Evolutionary conservation across 2,888 invertebrate species (phyloP).

Genomic region (Scaptomyza parva): DNA sequence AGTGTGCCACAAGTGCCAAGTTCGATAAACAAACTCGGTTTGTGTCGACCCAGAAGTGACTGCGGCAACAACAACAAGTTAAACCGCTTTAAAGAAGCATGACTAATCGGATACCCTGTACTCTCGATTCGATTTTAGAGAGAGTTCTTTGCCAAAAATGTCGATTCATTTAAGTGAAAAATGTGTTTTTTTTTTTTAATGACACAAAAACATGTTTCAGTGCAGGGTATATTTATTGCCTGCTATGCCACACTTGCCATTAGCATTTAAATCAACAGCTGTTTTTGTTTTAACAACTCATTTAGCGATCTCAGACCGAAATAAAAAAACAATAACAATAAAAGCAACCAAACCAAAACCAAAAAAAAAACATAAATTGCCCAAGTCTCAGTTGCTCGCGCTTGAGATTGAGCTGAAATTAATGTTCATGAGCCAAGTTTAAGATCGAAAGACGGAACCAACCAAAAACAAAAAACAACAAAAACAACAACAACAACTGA

Average conservation of each 20-base stretch:
- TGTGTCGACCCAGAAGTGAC: constrained; percentile 40
- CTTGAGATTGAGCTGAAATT: constrained; percentile 26
- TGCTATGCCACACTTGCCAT: constrained; percentile 3
- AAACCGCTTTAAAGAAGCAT: too few relatives aligned
- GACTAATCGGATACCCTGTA: constrained; percentile 1
- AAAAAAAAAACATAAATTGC: constrained; percentile 33
- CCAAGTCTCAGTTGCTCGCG: background rate
- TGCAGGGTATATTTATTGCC: constrained; percentile 5
- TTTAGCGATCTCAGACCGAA: constrained; percentile 31
- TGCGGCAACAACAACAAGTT: constrained; percentile 8
- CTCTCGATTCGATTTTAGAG: too few relatives aligned
- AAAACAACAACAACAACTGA: constrained; percentile 5
- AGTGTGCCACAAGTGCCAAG: constrained; percentile 71
- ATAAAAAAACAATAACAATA: constrained; percentile 12
- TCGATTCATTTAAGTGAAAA: too few relatives aligned
- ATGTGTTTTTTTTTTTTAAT: too few relatives aligned
- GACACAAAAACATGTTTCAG: too few relatives aligned
- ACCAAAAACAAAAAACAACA: background rate
- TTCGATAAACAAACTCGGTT: constrained; percentile 56
- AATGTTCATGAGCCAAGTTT: constrained; percentile 35
- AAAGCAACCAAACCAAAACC: constrained; percentile 16
- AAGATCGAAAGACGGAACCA: constrained; percentile 50
- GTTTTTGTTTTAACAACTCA: constrained; percentile 53
- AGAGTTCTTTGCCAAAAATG: too few relatives aligned
- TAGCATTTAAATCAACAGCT: constrained; percentile 50